Base-by-base conservation (phyloP, 2,888 invertebrate genomes). In the Chouioia cunea region DNA sequence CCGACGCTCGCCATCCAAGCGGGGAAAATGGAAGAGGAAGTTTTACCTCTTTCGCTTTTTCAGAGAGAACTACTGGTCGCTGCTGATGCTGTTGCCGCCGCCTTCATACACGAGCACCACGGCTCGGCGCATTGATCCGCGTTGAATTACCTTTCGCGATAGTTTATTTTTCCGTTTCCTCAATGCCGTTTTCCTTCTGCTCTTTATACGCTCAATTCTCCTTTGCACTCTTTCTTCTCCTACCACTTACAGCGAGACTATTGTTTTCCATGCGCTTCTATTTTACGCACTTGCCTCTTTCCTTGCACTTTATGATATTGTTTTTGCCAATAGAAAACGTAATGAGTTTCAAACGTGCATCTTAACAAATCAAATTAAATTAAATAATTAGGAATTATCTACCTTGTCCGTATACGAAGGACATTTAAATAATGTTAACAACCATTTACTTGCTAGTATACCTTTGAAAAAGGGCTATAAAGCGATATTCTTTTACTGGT, bases 161-260 rank as follows among this genome's bases (percentile, higher is more conserved):
- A 64, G 47, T 71, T 67, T 67, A 67, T 63, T 67, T 68, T 71
- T 54, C 47, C 57, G 15, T 48, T n/a, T 22, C 47, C 44, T 1
- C 44, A 47, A 36, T 36, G n/a, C n/a, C 23, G 36, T 12, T 50
- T 69, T 63, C 8, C 47, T 15, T 27, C 43, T 2, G 6, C 20
- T 46, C 54, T 47, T 44, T 6, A n/a, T 46, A 22, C 27, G 27
- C 44, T 50, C 10, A 18, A n/a, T 18, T 14, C 20, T 18, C 47
- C 23, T 22, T 12, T 64, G 43, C n/a, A 0, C 47, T 47, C 6
- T 20, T 27, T 22, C n/a, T 18, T 52, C 23, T 52, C 12, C 20
- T 47, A 6, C 27, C 20, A n/a, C 43, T 54, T 46, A 46, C n/a
- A 47, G 47, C 20, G 16, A 16, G 23, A 2, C 43, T n/a, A 22